Base-by-base conservation (phyloP, 2,888 invertebrate species). In the Caenorhabditis drosophilae region DNA sequence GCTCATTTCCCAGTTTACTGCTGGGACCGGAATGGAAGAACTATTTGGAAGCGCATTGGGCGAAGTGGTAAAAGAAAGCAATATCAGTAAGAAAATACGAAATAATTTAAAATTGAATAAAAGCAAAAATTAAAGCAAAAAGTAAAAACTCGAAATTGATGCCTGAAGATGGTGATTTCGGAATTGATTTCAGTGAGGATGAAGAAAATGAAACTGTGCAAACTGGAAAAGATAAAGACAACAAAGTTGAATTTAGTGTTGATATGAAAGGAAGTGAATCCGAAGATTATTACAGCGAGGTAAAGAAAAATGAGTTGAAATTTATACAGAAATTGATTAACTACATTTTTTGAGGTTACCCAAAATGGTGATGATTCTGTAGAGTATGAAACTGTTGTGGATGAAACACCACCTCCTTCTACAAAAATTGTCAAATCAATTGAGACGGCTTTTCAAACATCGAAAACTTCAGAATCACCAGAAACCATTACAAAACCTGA, bases 151-250 rank as follows among this genome's bases (percentile, higher is more conserved):
- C 70, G 1, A 53, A 58, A 34, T 49, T 74, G n/a, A 53, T 71
- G 53, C 73, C 74, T 7, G 76, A 70, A 60, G 79, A 80, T 54
- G 79, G 77, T 3, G 79, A 80, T 47, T 73, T 81, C 42, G 81
- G 81, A 25, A 71, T 74, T 1, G 81, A 81, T 51, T 82, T 81
- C 52, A 71, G 70, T 40, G 80, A 81, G 42, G 78, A 70, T 42
- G 70, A 56, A 16, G 71, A 72, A 31, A 35, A 27, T 12, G 63
- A 64, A 36, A 64, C 60, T 51, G 46, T 52, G 3, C 50, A 59
- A n/a, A 63, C 67, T 12, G 38, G 60, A 7, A 57, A 51, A 15
- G 55, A 63, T 16, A 40, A 48, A 2, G 38, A 49, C 54, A 62
- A 58, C 3, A 67, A 67, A 35, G 57, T 72, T 40, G 71, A 66